Conservation (phyloP, 2,888 invertebrate genomes). For the Hypolimnas misippus region DNA sequence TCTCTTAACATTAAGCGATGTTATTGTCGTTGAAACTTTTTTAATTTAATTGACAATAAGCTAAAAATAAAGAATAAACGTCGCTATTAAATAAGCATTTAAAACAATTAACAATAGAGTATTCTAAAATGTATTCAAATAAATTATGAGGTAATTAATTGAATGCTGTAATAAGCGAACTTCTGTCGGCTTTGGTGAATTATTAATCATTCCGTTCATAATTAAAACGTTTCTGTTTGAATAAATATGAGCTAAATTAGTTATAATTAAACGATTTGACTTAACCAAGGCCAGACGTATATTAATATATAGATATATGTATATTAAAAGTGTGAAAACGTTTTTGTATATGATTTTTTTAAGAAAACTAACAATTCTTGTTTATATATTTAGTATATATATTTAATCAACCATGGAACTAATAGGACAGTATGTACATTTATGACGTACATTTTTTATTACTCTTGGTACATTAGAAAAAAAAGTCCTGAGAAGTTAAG, state of each 20-base stretch:
- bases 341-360: not conserved
- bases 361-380: no score
- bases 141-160: conserved; percentile 35
- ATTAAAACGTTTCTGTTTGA: conserved; percentile 33
- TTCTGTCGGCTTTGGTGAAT: conserved; percentile 36
- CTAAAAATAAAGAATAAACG: no score
- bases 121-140: conserved; percentile 32
- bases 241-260: conserved; percentile 30
- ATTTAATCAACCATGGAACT: no score
- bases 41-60: no score
- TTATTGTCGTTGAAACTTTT: no score
- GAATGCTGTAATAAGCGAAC: conserved; percentile 36
- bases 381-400: no score
- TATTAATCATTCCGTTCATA: conserved; percentile 37
- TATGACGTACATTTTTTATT: no score
- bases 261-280: conserved; percentile 29
- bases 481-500: no score
- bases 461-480: no score
- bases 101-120: conserved; percentile 25
- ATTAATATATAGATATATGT: no score
- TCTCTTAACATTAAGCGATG: no score
- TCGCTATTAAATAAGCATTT: conserved; percentile 13
- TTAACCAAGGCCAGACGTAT: conserved; percentile 9
- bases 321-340: not conserved
- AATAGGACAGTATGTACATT: no score